Evolutionary conservation across 1,140 invertebrate genomes (phyloP), one percentile per base, ranked within the genome.

Genomic region (Zaprionus davidi): DNA sequence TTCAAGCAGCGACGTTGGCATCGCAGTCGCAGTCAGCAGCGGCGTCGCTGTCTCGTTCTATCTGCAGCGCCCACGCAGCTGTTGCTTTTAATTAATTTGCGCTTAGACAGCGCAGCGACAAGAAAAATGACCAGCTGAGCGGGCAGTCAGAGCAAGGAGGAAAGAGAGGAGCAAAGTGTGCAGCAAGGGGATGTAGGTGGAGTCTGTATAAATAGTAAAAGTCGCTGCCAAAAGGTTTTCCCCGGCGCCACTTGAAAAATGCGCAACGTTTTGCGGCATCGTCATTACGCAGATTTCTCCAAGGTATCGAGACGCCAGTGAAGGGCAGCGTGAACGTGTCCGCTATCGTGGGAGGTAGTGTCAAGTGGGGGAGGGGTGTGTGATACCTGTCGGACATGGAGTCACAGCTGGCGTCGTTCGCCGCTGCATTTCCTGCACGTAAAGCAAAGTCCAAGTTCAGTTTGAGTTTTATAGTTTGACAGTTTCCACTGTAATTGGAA

Each of bases 71-170:
- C 26, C 13, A 17, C 41, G 67, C 63, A 76, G 73, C 73, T 82
- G 73, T 72, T 78, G 74, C 71, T 81, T 84, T 87, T 87, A 87
- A 88, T 88, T 87, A 81, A 88, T 88, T 81, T 58, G 53, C 57
- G 72, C 66, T 79, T 78, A 71, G 83, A 77, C 64, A 66, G 63
- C 41, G 67, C 58, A 64, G 56, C 22, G 34, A 46, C 44, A 71
- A 76, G 84, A 88, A 59, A 88, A 88, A 84, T 84, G 46, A 62
- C 65, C 63, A 59, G 24, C 65, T 34, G 22, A 63, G 55, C 26
- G 13, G 17, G 24, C n/a, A 44, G n/a, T n/a, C 5, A 15, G n/a
- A 11, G 36, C 15, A n/a, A 2, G 5, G 0, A 2, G 15, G 0
- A 41, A 5, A 41, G 38, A 2, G 15, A 2, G 38, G 2, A 5